Evolutionary conservation across 2,888 invertebrate species (phyloP), one percentile per base, ranked within the genome.

Genomic region (Diaphora mendica): DNA sequence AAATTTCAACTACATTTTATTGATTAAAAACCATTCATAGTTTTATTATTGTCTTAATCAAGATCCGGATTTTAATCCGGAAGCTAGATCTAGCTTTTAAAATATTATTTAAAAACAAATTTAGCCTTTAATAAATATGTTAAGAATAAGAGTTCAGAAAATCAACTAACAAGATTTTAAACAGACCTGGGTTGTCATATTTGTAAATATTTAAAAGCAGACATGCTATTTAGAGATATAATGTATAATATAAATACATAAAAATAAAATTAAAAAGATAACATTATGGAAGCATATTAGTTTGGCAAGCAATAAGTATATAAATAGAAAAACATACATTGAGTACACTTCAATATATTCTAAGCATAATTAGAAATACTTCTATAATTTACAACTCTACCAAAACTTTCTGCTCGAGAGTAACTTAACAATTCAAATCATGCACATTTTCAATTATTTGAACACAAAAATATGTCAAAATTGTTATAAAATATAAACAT

Each of bases 401-500:
- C 13, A 62, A 62, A 26, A 15, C 17, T 30, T 26, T 30, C 15
- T 30, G 15, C 7, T 26, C 15, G 26, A 59, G 55, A 4, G 11
- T 17, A 62, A 17, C 30, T 62, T 62, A 26, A 30, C 62, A 62
- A 30, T 62, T 62, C 26, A 7, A 62, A 30, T 39, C 44, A 64
- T 35, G 64, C 70, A 70, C n/a, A 64, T 62, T 55, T 62, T 13
- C 13, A 26, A 59, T n/a, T 23, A 20, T 68, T 20, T 35, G 55
- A 42, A 70, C 42, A 30, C 30, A 71, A 9, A 72, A 33, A 59
- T 59, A 72, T 67, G 59, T 55, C 55, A 71, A 66, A 66, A 66
- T 23, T 42, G 26, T 66, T 33, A 59, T 55, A 30, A 39, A 62
- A 62, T 5, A 15, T 5, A 15, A 65, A 59, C 70, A 71, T 71